Conservation (phyloP, 2,888 invertebrate species). For the Thymelicus acteon region DNA sequence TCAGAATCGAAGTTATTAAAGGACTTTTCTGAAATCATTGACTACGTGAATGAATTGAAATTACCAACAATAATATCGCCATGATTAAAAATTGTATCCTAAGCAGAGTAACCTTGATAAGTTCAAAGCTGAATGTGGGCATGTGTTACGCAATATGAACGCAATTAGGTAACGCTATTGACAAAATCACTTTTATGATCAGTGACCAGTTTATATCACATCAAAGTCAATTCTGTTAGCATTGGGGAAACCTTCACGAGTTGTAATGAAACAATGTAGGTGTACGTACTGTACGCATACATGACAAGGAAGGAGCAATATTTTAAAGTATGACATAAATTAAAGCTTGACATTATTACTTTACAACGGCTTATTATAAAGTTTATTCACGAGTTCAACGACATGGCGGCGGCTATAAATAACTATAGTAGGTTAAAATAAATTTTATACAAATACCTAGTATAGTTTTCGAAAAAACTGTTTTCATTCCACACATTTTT, state of each 20-base stretch:
- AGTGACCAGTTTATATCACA: conserved; percentile 43
- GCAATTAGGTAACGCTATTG: conserved; percentile 46
- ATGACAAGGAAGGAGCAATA: conserved; percentile 23
- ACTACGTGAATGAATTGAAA: no score
- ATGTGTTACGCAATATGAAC: conserved; percentile 39
- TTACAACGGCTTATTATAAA: no score
- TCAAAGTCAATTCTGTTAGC: conserved; percentile 65
- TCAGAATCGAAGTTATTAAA: background rate
- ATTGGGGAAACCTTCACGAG: conserved; percentile 51
- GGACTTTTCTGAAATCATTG: background rate
- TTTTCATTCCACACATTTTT: no score
- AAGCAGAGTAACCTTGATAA: no score
- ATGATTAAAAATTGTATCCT: no score
- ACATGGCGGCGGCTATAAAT: background rate
- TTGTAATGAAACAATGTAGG: conserved; percentile 22
- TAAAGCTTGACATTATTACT: no score
- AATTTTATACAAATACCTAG: no score
- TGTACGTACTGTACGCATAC: conserved; percentile 4
- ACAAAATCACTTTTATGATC: conserved; percentile 39
- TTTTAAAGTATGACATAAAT: background rate
- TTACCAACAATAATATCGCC: no score
- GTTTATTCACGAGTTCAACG: background rate
- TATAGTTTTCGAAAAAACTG: no score
- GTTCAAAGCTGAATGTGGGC: conserved; percentile 9
- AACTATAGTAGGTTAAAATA: no score